phyloP scores from a whole-genome alignment of 2,888 invertebrate species.

The Falcaria lacertinaria region DNA sequence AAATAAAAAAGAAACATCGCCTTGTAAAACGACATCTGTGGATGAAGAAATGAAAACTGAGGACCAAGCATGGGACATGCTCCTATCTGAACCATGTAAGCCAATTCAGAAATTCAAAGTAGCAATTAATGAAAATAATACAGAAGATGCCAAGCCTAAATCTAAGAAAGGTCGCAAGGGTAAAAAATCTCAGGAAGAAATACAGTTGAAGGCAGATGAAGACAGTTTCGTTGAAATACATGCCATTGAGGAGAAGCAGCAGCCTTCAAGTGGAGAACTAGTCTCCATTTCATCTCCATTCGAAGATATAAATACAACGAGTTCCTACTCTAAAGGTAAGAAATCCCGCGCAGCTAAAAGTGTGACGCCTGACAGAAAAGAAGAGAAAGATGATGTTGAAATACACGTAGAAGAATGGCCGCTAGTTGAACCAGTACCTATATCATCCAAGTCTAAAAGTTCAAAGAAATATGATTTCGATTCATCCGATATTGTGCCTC shows the following conservation, averaged over 20 bases:
- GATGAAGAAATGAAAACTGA: constrained; percentile 51
- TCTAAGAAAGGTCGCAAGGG: constrained; percentile 53
- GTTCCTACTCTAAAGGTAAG: constrained; percentile 47
- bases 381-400: constrained; percentile 29
- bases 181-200: constrained; percentile 54
- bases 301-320: constrained; percentile 46
- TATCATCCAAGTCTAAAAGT: constrained; percentile 14
- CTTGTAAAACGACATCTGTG: constrained; percentile 15
- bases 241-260: constrained; percentile 62
- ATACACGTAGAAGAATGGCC: constrained; percentile 28
- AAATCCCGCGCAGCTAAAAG: constrained; percentile 53
- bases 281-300: constrained; percentile 65
- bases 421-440: constrained; percentile 25
- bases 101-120: constrained; percentile 25
- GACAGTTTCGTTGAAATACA: constrained; percentile 74
- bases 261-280: constrained; percentile 52
- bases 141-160: constrained; percentile 54
- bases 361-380: constrained; percentile 33
- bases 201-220: constrained; percentile 51
- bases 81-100: constrained; percentile 54
- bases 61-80: constrained; percentile 71
- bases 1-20: constrained; percentile 20
- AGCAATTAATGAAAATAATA: constrained; percentile 23
- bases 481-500: constrained; percentile 21
- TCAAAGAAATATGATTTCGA: constrained; percentile 17